Evolutionary conservation across 2,113 vertebrate genomes (phyloP), one percentile per base, ranked within the genome.

Genomic region (Larimichthys crocea): DNA sequence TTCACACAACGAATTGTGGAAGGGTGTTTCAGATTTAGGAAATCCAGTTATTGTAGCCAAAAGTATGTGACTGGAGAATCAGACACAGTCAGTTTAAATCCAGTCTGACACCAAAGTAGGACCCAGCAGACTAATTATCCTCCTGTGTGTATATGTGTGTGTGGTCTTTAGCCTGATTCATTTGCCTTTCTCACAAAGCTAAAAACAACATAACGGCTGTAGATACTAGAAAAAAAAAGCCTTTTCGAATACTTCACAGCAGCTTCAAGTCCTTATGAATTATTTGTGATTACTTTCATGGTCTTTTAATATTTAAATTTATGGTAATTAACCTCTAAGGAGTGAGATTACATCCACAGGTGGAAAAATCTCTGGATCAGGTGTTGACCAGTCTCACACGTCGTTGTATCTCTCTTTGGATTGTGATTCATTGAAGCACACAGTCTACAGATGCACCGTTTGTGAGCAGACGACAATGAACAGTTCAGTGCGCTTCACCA

Each of bases 221-320:
- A 76, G 66, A n/a, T 61, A 57, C 64, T 10, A 0, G 52, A 22
- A 11, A 15, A 24, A 60, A 48, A 69, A 29, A 19, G n/a, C n/a
- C 26, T 59, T 2, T 84, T 82, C 17, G 63, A 44, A 16, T 55
- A 19, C 66, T 63, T 72, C 24, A 53, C 56, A 69, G 49, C 11
- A 60, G 15, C 26, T 26, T 26, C 26, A 40, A 42, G 24, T 11
- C 12, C 16, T 11, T 10, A 17, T 35, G 56, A 68, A 55, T 85
- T 74, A 61, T 53, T 59, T 71, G 19, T 16, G 0, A 53, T 77
- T 60, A 31, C 50, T 69, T 74, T 42, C 17, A 12, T 16, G 20
- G 63, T 65, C 40, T 74, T 75, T 71, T 79, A 68, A 74, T 75
- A 76, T 61, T 67, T 40, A 71, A 40, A 49, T 42, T 7, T 55